Conservation (phyloP, 2,888 invertebrate species). For the Phortica magna region DNA sequence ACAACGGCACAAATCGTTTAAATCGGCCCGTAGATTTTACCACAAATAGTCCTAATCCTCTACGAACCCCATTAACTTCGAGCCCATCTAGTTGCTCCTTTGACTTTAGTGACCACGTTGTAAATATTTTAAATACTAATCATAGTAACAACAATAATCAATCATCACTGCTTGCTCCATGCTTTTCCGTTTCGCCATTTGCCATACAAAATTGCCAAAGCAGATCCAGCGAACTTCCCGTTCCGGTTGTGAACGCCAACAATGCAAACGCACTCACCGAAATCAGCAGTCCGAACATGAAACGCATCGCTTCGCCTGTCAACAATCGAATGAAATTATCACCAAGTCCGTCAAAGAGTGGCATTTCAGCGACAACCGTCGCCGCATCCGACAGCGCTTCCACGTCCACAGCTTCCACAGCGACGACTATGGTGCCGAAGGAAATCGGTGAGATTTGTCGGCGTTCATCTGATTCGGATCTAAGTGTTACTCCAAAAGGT, state of each 20-base stretch:
- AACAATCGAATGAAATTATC: slow-evolving; percentile 79
- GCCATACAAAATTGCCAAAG: slow-evolving; percentile 64
- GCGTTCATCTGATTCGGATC: slow-evolving; percentile 94
- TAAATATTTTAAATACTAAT: slow-evolving; percentile 69
- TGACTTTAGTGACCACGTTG: slow-evolving; percentile 52
- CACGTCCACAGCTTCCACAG: slow-evolving; percentile 78
- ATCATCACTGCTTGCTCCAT: slow-evolving; percentile 78
- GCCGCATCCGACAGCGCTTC: slow-evolving; percentile 72
- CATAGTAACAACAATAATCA: slow-evolving; percentile 75
- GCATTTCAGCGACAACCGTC: slow-evolving; percentile 57
- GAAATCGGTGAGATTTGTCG: slow-evolving; percentile 82
- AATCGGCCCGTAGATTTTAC: slow-evolving; percentile 9
- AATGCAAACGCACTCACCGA: slow-evolving; percentile 31
- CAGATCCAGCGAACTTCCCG: slow-evolving; percentile 72
- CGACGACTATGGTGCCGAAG: slow-evolving; percentile 75
- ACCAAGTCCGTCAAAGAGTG: slow-evolving; percentile 80
- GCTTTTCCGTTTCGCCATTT: slow-evolving; percentile 70
- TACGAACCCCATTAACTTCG: slow-evolving; percentile 20
- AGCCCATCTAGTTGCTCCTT: slow-evolving; percentile 13
- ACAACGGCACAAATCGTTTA: background rate
- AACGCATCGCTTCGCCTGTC: slow-evolving; percentile 65
- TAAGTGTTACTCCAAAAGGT: slow-evolving; percentile 97
- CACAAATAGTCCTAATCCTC: slow-evolving; percentile 34
- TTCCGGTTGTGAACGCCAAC: slow-evolving; percentile 70
- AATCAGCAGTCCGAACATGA: slow-evolving; percentile 56